Base-by-base conservation (phyloP, 2,797 vertebrate species). In the Helarctos malayanus region DNA sequence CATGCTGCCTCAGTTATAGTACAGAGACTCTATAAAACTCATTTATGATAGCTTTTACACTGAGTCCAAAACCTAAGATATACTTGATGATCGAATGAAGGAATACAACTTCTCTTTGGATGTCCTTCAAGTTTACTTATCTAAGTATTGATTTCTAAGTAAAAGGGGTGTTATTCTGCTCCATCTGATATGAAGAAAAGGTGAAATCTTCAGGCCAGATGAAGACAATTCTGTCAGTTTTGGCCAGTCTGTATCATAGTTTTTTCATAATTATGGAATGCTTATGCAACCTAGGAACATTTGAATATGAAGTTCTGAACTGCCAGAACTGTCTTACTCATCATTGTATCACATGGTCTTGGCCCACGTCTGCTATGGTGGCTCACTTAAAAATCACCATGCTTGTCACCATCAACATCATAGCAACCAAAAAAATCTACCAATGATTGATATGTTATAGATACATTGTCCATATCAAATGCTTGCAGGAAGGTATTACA, bases 221-320 rank as follows among this genome's bases (percentile, higher is more conserved):
- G 12, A 95, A 71, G 13, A 68, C 12, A 57, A 54, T 45, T 56
- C 7, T 4, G 21, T 71, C 18, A 21, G 14, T 65, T 14, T 59
- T 76, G 59, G 2, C 81, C 4, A 2, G 1, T 71, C 89, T 21
- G 14, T 0, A 4, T 59, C 11, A 49, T 4, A 38, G 54, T 35
- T 73, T 9, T 35, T 92, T 83, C 79, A 85, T 19, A 88, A 49
- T 54, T 57, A 52, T 27, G 21, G 29, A 89, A 69, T 59, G 54
- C 3, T 2, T 29, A 0, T 23, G 0, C 29, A 7, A 76, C 21
- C 21, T 8, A 13, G 2, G 5, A 81, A 41, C 11, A 45, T 63
- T 38, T 29, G 12, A 63, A 49, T 47, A 23, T 45, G 56, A 91
- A 32, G 3, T 16, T 75, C n/a, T 94, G n/a, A n/a, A 65, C 21